Base-by-base conservation (phyloP, 2,113 vertebrate genomes). In the Archocentrus centrarchus region DNA sequence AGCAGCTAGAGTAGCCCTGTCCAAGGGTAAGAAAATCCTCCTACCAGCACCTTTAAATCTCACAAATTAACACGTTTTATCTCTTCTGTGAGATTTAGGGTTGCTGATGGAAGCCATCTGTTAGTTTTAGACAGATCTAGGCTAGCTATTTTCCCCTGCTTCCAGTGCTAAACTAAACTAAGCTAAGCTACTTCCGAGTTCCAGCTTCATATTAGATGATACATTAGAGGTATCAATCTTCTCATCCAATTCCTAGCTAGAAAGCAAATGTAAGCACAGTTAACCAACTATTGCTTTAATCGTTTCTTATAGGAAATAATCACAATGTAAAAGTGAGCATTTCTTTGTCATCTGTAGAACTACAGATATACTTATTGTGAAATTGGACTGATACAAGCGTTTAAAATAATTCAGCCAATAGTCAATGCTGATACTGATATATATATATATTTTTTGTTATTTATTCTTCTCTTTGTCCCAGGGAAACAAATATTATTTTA, bases 271-370 rank as follows among this genome's bases (percentile, higher is more conserved):
- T 11, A 50, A 50, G 41, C 24, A 50, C 4, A 18, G 27, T 50
- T 50, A 41, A 10, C 0, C 24, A 30, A 50, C 30, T 0, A 1
- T 30, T 68, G 22, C 5, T 70, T 30, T 20, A 50, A 7, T 30
- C 9, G 1, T 50, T 27, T 24, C 5, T 30, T 30, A 68, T 44
- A 44, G 9, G 1, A 66, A 44, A 66, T 66, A 66, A 44, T 66
- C 24, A 44, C 37, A 66, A 44, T 1, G 63, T 66, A 41, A 44
- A 66, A 66, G 37, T 24, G 37, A 44, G 63, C 63, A 27, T 68
- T 68, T 47, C 8, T 18, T 68, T 68, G 39, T 68, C 39, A 47
- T 27, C 0, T 27, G 64, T 9, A 55, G 53, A 55, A 20, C 18
- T 20, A 20, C 6, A 7, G 17, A 20, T 50, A 2, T 17, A 53